Evolutionary conservation across 2,797 vertebrate genomes (phyloP), one percentile per base, ranked within the genome.

Genomic region (Chromobotia macracanthus): DNA sequence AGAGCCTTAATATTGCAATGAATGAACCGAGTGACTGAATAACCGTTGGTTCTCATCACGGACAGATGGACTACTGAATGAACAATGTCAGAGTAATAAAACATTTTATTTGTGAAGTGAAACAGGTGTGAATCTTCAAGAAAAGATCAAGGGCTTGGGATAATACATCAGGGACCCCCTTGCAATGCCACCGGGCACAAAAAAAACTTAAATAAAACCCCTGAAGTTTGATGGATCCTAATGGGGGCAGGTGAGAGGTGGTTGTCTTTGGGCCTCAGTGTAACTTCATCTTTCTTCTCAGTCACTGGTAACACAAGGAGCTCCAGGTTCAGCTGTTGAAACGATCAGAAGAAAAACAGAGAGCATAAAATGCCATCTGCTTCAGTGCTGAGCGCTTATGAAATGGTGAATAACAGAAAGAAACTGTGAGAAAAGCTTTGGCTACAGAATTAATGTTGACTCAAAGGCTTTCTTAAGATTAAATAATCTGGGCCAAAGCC

Each of bases 321-420:
- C 67, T 69, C 35, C 38, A 15, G 35, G 69, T 69, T 80, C 74
- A 82, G 80, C 82, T 85, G 82, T 61, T 71, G 60, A 77, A 85
- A 81, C 75, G 80, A 73, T 80, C 61, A 69, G 41, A 44, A 60
- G 75, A 83, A 68, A 80, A 68, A 65, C 25, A 25, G 53, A 38
- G 21, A 79, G 71, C 23, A 23, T 56, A 58, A 83, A 82, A 77
- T 56, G 75, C 51, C 82, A 84, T 85, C 81, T 84, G 85, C 56
- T 79, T 51, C 56, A 81, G 35, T 67, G 64, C 66, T 79, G 55
- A 78, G 79, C 56, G 5, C 44, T 44, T 61, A 74, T 63, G 25
- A 63, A 44, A 72, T 51, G 38, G 71, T 41, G 63, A 79, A 80
- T 78, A 80, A 82, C 72, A 82, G 63, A 70, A 46, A 41, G 65